These are phyloP conservation scores for Zaprionus ornatus DNA, from an alignment of 1,140 invertebrate species.

Conservation along the genomic window DNA sequence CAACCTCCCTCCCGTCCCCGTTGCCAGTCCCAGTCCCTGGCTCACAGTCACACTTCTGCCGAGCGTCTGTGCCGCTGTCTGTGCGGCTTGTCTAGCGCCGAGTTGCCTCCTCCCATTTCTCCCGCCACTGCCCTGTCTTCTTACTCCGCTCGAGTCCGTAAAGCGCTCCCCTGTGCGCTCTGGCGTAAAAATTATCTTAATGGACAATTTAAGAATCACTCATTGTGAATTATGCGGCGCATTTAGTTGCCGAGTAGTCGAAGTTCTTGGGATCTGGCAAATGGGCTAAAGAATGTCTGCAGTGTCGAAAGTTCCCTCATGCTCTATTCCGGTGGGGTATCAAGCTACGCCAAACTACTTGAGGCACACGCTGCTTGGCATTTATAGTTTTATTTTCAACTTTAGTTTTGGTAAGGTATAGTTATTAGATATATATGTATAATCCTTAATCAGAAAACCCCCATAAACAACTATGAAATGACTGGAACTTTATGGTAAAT, in stretches of 20 bases:
- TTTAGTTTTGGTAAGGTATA: too few species aligned
- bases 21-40: background rate
- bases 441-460: too few species aligned
- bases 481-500: too few species aligned
- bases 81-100: conserved; percentile 42
- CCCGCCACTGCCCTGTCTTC: background rate
- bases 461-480: background rate
- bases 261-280: conserved; percentile 63
- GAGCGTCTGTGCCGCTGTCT: conserved; percentile 36
- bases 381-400: background rate
- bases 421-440: too few species aligned
- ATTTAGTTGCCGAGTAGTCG: conserved; percentile 69
- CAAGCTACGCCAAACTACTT: background rate
- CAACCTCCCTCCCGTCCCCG: background rate
- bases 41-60: conserved; percentile 19
- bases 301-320: conserved; percentile 50
- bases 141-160: background rate
- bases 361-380: background rate
- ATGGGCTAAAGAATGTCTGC: conserved; percentile 50
- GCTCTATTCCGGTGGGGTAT: background rate
- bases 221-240: conserved; percentile 81
- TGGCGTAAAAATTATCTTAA: conserved; percentile 81
- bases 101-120: conserved; percentile 16
- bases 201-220: conserved; percentile 82
- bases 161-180: conserved; percentile 46